Evolutionary conservation across 2,888 invertebrate species (phyloP).

Genomic region (Eupsilia transversa): DNA sequence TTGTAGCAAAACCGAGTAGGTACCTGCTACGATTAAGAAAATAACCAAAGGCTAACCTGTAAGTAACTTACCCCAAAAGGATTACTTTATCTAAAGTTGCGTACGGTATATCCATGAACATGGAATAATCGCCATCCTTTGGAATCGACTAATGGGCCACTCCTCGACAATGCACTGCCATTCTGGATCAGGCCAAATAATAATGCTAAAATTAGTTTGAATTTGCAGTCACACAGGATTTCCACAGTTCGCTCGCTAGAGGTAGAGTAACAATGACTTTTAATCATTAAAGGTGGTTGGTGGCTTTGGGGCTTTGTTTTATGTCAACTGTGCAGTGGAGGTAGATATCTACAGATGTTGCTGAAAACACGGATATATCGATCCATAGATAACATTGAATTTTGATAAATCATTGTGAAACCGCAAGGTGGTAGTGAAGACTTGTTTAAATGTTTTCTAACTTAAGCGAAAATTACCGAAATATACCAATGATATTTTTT

Average conservation of each 20-base stretch:
- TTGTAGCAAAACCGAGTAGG: no score
- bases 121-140: conserved; percentile 77
- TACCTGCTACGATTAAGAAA: no score
- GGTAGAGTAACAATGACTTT: conserved; percentile 1
- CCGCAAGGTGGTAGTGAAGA: conserved; percentile 1
- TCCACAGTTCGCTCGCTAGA: conserved; percentile 5
- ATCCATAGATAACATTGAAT: conserved; percentile 18
- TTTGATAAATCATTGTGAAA: conserved; percentile 33
- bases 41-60: no score
- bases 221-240: conserved; percentile 53
- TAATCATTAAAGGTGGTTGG: neutral
- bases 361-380: conserved; percentile 13
- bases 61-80: conserved; percentile 78
- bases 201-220: conserved; percentile 42
- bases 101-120: conserved; percentile 82
- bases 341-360: conserved; percentile 15
- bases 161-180: conserved; percentile 58
- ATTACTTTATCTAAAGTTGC: conserved; percentile 74
- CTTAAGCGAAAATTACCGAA: neutral
- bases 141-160: conserved; percentile 76
- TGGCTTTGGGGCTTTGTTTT: conserved; percentile 27
- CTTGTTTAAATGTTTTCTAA: neutral
- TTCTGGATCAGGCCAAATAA: conserved; percentile 48
- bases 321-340: conserved; percentile 36
- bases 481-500: neutral